Conservation (phyloP, 2,888 invertebrate genomes). For the Chaetoderma sp. region DNA sequence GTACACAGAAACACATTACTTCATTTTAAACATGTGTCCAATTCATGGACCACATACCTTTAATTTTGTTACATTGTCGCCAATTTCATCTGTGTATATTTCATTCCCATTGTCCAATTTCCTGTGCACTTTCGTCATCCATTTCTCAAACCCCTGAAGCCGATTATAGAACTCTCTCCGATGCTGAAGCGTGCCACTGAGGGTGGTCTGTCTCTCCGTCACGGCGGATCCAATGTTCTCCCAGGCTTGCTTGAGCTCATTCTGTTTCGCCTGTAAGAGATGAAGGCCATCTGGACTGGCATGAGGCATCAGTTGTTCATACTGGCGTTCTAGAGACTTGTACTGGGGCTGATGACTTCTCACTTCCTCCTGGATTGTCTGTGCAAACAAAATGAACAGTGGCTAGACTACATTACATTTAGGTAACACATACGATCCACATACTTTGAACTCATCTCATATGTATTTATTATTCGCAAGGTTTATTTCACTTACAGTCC, state of each 20-base stretch:
- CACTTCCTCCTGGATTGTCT: slow-evolving; percentile 61
- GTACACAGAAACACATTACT: no score
- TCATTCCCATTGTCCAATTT: slow-evolving; percentile 80
- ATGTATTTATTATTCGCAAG: no score
- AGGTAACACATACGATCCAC: no score
- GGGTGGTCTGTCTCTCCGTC: slow-evolving; percentile 77
- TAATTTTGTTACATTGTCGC: slow-evolving; percentile 79
- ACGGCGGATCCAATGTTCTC: slow-evolving; percentile 76
- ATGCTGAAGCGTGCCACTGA: slow-evolving; percentile 54
- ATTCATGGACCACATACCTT: slow-evolving; percentile 79
- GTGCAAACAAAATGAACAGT: slow-evolving; percentile 18
- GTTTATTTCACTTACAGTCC: no score
- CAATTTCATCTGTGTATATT: slow-evolving; percentile 84
- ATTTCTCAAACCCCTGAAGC: slow-evolving; percentile 81
- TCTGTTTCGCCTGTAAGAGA: slow-evolving; percentile 77
- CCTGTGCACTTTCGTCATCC: slow-evolving; percentile 74
- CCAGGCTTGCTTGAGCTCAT: slow-evolving; percentile 86
- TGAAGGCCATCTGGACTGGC: slow-evolving; percentile 54
- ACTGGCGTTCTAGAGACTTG: slow-evolving; percentile 50
- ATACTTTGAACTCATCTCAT: no score
- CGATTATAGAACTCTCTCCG: slow-evolving; percentile 80
- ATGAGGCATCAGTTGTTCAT: slow-evolving; percentile 55
- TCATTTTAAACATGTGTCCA: no score
- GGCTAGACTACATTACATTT: no score
- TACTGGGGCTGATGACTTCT: slow-evolving; percentile 55